phyloP scores from a whole-genome alignment of 2,888 invertebrate genomes.

The Ormyrus pomaceus region DNA sequence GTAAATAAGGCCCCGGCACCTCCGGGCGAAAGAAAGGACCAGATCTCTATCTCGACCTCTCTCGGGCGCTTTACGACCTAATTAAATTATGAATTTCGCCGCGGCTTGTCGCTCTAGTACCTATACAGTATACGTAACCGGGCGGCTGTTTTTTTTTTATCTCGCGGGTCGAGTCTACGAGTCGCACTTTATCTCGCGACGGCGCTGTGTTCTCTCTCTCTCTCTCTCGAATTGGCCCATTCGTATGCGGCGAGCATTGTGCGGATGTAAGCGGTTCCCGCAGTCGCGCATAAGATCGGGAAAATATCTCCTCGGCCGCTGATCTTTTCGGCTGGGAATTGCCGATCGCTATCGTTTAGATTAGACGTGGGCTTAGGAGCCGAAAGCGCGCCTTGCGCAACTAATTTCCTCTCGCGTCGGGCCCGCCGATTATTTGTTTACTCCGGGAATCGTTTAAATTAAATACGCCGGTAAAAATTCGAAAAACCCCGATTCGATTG shows the following conservation, averaged over 20 bases:
- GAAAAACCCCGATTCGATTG: background rate
- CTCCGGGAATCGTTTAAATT: no score
- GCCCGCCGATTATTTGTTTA: no score
- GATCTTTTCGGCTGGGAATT: conserved; percentile 6
- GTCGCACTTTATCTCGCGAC: background rate
- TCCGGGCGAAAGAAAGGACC: conserved; percentile 7
- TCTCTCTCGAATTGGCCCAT: no score
- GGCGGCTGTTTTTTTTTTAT: background rate
- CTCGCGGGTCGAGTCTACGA: background rate
- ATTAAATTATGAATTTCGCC: conserved; percentile 29
- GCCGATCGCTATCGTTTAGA: conserved; percentile 23
- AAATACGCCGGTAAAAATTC: no score
- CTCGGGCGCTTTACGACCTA: conserved; percentile 10
- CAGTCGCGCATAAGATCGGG: background rate
- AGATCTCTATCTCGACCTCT: background rate
- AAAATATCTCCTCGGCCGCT: conserved; percentile 4
- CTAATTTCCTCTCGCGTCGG: no score
- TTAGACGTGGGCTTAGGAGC: background rate
- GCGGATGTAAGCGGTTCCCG: no score
- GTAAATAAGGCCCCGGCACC: conserved; percentile 26
- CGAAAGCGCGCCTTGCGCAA: no score
- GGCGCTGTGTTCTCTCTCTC: no score
- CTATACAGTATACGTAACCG: background rate
- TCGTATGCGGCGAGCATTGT: no score
- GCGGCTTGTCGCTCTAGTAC: no score